Conservation (phyloP, 2,113 vertebrate genomes). For the Pimephales promelas region DNA sequence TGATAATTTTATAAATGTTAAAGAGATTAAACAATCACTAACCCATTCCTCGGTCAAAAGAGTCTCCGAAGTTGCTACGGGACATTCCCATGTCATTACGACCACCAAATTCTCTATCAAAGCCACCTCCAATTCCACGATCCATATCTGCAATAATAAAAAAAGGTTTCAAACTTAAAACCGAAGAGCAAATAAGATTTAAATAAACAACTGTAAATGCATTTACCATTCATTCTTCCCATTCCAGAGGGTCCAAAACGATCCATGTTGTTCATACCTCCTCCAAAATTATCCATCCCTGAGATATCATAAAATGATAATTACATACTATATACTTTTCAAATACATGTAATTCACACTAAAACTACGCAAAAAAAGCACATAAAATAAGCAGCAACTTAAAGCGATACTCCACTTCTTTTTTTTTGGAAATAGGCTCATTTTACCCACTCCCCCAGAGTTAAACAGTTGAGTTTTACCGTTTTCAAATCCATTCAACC, state of each 20-base stretch:
- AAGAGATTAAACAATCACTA: constrained; percentile 60
- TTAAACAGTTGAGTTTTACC: no score
- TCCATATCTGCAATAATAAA: constrained; percentile 84
- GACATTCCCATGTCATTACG: constrained; percentile 90
- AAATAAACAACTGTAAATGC: background rate
- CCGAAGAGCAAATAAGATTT: constrained; percentile 41
- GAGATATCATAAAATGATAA: constrained; percentile 12
- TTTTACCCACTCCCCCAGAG: no score
- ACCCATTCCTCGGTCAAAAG: constrained; percentile 89
- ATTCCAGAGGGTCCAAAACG: constrained; percentile 91
- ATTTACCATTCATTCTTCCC: constrained; percentile 91
- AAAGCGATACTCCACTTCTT: no score
- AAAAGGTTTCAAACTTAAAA: background rate
- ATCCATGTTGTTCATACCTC: constrained; percentile 85
- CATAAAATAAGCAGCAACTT: background rate
- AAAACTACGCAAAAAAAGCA: background rate
- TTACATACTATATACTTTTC: background rate
- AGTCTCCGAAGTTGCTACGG: constrained; percentile 85
- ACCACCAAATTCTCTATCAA: constrained; percentile 84
- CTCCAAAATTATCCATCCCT: constrained; percentile 93
- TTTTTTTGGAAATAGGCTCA: no score
- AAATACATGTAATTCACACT: background rate
- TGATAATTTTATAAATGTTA: no score
- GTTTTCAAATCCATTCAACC: no score
- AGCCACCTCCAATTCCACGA: constrained; percentile 84